Evolutionary conservation across 2,113 vertebrate species (phyloP).

Genomic region (Oxygymnocypris stewartii): DNA sequence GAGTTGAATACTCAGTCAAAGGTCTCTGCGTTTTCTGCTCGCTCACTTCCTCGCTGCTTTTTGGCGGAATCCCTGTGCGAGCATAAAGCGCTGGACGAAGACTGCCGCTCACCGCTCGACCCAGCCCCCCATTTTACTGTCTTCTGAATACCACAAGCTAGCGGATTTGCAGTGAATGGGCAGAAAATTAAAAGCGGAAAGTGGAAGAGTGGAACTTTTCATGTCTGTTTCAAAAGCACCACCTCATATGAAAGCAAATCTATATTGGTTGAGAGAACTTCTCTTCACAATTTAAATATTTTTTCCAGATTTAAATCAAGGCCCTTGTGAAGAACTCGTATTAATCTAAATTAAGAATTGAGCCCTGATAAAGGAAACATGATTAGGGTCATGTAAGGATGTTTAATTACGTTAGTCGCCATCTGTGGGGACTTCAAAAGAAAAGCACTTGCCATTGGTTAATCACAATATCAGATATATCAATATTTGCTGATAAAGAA

Average conservation of each 20-base stretch:
- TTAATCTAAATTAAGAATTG: conserved; percentile 28
- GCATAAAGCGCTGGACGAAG: conserved; percentile 5
- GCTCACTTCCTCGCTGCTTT: conserved; percentile 16
- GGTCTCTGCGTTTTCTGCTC: conserved; percentile 24
- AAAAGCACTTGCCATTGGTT: neutral
- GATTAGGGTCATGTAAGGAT: conserved; percentile 2
- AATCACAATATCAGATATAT: neutral
- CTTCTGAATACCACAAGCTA: conserved; percentile 12
- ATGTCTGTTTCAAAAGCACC: conserved; percentile 2
- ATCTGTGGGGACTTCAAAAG: neutral
- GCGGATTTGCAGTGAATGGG: conserved; percentile 11
- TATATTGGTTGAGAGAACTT: conserved; percentile 29
- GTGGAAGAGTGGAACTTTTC: conserved; percentile 19
- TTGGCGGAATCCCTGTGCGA: conserved; percentile 9
- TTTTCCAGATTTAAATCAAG: conserved; percentile 6
- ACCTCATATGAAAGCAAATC: conserved; percentile 20
- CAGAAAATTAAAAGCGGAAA: conserved; percentile 16
- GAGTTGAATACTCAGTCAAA: conserved; percentile 40
- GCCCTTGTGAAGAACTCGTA: conserved; percentile 12
- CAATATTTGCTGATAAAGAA: neutral
- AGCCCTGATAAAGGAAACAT: conserved; percentile 5
- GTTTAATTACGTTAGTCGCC: neutral
- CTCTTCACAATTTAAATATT: neutral
- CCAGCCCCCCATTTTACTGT: conserved; percentile 14
- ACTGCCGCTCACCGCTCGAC: neutral